Evolutionary conservation across 2,113 vertebrate species (phyloP), one percentile per base, ranked within the genome.

Genomic region (Nerophis lumbriciformis): DNA sequence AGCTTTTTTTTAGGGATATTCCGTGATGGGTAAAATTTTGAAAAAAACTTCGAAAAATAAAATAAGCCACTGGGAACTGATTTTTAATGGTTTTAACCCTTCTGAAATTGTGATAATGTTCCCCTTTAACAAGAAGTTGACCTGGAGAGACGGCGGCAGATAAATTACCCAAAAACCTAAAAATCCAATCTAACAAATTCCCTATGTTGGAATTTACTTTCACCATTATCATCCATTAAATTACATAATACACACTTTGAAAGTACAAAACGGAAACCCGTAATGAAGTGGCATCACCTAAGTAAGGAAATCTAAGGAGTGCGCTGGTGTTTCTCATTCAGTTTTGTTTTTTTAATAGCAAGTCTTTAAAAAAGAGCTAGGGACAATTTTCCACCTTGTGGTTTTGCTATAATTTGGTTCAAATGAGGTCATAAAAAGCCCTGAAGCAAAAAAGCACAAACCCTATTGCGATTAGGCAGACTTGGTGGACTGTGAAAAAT

Each of bases 311-410:
- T 61, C 16, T 71, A 67, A 14, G 2, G 39, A 13, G 66, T 65
- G 11, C 21, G 44, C 37, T 57, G 56, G 10, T 54, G 47, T 77
- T 75, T 75, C 61, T 73, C 13, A 66, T 66, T 73, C 15, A 64
- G 60, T 66, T 35, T 53, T 38, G 47, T 63, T 73, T 71, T 76
- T 64, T 73, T 68, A 21, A 48, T 77, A 66, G 64, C 66, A 71
- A 39, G 57, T 53, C 57, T 65, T 71, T 60, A 16, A 67, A 76
- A 71, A 69, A 71, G 37, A 63, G 39, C 44, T 60, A 36, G 44
- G 44, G 53, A 74, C 61, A 57, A 71, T 59, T 83, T 83, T 80
- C 80, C 77, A 78, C 77, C 48, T 63, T 63, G 76, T 42, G 36
- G 61, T 44, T 72, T 63, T 69, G 61, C 62, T 78, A 65, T 73